These are phyloP conservation scores for Sapayoa aenigma DNA, from an alignment of 2,113 vertebrate genomes.

Conservation along the genomic window DNA sequence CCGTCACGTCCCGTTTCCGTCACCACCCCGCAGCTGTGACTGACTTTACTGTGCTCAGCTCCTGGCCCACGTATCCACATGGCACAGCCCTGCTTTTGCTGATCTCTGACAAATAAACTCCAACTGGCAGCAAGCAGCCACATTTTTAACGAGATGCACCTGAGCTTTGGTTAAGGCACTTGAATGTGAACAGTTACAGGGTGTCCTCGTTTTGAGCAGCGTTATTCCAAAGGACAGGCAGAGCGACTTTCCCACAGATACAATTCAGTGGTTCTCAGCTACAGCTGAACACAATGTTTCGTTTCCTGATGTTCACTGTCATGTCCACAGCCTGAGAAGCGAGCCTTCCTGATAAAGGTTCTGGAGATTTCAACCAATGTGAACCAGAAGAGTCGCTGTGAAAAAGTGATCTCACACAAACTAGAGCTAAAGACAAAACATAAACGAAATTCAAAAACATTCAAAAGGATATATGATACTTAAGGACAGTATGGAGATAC, in stretches of 20 bases:
- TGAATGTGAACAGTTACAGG: not conserved
- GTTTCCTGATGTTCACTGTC: not conserved
- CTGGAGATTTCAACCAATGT: not conserved
- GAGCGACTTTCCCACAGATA: not conserved
- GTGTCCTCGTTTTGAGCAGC: not conserved
- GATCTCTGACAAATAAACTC: not conserved
- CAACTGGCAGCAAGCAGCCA: not conserved
- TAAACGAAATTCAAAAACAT: not conserved
- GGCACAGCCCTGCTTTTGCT: not conserved
- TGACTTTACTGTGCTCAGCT: not conserved
- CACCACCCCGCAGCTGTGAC: not conserved
- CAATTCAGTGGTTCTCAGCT: rapidly evolving
- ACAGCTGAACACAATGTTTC: not conserved
- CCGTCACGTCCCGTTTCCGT: not conserved
- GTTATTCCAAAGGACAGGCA: not conserved
- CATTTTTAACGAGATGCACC: rapidly evolving
- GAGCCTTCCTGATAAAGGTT: not conserved
- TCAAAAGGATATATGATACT: not conserved
- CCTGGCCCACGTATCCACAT: rapidly evolving
- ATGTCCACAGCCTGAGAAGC: not conserved
- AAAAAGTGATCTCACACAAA: not conserved
- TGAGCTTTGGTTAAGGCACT: not conserved
- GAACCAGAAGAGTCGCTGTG: not conserved
- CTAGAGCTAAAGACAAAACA: not conserved
- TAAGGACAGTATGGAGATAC: not conserved